Evolutionary conservation across 2,888 invertebrate genomes (phyloP), one percentile per base, ranked within the genome.

Genomic region (Digitonthophagus gazella): DNA sequence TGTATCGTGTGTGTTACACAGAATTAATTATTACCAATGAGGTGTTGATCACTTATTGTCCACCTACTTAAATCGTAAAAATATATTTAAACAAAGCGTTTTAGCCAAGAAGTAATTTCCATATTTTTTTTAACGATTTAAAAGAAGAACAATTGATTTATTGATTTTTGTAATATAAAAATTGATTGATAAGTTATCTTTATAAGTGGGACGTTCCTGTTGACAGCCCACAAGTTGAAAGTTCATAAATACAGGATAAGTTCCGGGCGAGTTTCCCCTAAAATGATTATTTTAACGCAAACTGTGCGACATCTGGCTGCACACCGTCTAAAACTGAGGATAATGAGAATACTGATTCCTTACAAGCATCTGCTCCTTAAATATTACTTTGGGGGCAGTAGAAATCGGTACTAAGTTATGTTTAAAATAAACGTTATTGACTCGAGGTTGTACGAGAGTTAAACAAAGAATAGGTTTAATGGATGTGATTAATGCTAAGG

Each of bases 191-290:
- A n/a, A n/a, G n/a, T n/a, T n/a, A n/a, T 44, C 3, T 44, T 44
- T 44, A 44, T 8, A 11, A 44, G 28, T 44, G 11, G 11, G 16
- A 3, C 58, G 58, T 18, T 19, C n/a, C 61, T n/a, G 61, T 19
- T 20, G 19, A 18, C 20, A n/a, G 61, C 18, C 61, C 20, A 20
- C 61, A 78, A 79, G 77, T 79, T 78, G 74, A 75, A 76, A 77
- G 78, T 79, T 78, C 77, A 78, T 79, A 79, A 78, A 79, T 79
- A 77, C 75, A 74, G 77, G 72, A 78, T 78, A 76, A 78, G 78
- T 76, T 79, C 77, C 76, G 67, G 70, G 73, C 72, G 77, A 78
- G 74, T 78, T 78, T 74, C 18, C 19, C 61, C 71, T 71, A 72
- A 61, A 75, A 79, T 79, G 78, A 78, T 79, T 79, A 78, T 78